These are phyloP conservation scores for Meiosimyza decipiens DNA, from an alignment of 2,888 invertebrate species.

Conservation along the genomic window DNA sequence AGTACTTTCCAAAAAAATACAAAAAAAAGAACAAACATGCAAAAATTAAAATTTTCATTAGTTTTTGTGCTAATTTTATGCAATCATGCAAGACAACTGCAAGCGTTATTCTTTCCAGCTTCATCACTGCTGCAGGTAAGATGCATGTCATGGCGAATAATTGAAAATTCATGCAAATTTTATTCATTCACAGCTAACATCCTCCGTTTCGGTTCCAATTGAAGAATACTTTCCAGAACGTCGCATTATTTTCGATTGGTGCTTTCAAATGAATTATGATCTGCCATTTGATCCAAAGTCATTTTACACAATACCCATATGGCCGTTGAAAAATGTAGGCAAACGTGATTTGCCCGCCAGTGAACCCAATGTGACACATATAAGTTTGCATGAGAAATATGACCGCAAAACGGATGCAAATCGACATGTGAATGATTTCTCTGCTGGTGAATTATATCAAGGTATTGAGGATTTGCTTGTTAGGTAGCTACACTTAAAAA, in stretches of 20 bases:
- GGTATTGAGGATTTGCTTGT: constrained; percentile 58
- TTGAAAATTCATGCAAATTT: too few relatives aligned
- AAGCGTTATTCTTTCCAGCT: constrained; percentile 21
- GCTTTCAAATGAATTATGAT: constrained; percentile 63
- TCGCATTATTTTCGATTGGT: constrained; percentile 62
- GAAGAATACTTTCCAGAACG: constrained; percentile 58
- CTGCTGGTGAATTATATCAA: constrained; percentile 63
- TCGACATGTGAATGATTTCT: constrained; percentile 62
- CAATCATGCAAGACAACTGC: neutral
- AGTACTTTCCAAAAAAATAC: too few relatives aligned
- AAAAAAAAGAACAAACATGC: too few relatives aligned
- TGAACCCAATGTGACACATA: constrained; percentile 37
- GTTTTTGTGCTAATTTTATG: neutral
- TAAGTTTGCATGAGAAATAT: constrained; percentile 43
- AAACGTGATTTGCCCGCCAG: constrained; percentile 39
- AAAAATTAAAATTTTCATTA: too few relatives aligned
- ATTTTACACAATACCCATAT: constrained; percentile 63
- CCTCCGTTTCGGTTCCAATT: constrained; percentile 62
- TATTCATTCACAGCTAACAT: constrained; percentile 51
- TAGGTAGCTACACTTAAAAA: constrained; percentile 35
- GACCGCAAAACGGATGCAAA: constrained; percentile 32
- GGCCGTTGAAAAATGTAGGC: constrained; percentile 55
- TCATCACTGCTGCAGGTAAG: constrained; percentile 25
- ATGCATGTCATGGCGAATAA: too few relatives aligned
- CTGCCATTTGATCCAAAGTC: constrained; percentile 55